phyloP scores from a whole-genome alignment of 2,797 vertebrate species.

The Xiphophorus birchmanni region DNA sequence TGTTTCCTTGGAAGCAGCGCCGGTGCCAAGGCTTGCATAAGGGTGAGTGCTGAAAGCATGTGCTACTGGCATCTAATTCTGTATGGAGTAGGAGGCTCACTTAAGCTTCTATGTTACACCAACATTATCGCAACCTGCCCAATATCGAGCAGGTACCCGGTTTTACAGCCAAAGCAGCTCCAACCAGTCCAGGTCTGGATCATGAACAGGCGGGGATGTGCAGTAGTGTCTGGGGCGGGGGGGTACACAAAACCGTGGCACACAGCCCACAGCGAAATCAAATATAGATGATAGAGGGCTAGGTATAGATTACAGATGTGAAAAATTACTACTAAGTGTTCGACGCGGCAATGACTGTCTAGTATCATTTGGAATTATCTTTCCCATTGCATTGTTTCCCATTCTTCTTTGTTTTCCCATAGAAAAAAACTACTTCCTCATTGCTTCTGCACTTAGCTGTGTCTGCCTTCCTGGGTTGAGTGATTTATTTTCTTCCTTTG shows the following conservation, averaged over 20 bases:
- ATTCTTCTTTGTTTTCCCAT: background rate
- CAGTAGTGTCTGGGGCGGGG: background rate
- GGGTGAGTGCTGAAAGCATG: slow-evolving; percentile 35
- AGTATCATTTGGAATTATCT: background rate
- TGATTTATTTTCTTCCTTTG: background rate
- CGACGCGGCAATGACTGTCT: background rate
- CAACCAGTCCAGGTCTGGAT: background rate
- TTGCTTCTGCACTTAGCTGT: background rate
- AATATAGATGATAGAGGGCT: background rate
- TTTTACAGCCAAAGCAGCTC: background rate
- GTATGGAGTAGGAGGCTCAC: slow-evolving; percentile 29
- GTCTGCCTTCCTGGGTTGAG: background rate
- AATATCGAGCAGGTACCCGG: background rate
- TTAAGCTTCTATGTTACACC: slow-evolving; percentile 20
- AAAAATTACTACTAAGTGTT: background rate
- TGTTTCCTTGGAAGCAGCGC: slow-evolving; percentile 34
- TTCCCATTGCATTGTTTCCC: background rate
- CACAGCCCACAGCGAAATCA: background rate
- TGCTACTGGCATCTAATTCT: slow-evolving; percentile 30
- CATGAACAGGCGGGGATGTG: background rate
- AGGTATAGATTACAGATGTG: background rate
- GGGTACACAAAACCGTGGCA: background rate
- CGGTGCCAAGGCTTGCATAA: slow-evolving; percentile 26
- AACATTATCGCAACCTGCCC: slow-evolving; percentile 1
- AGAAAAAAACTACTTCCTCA: background rate